Conservation (phyloP, 2,113 vertebrate species). For the Sander lucioperca region DNA sequence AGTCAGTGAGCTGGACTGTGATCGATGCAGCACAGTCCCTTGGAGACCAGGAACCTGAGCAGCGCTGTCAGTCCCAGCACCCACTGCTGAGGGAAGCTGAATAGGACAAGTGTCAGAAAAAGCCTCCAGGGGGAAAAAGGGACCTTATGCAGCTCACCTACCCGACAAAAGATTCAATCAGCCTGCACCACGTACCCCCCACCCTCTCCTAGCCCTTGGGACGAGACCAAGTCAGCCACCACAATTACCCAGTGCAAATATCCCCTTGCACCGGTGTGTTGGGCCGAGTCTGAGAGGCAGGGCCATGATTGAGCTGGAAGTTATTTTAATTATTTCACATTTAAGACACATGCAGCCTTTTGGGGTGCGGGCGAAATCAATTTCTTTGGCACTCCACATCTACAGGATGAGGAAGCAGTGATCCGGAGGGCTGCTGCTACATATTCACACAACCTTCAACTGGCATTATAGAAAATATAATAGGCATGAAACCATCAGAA, state of each 20-base stretch:
- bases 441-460: slow-evolving; percentile 62
- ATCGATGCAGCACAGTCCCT: slow-evolving; percentile 89
- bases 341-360: slow-evolving; percentile 67
- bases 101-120: slow-evolving; percentile 89
- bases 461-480: slow-evolving; percentile 45
- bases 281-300: slow-evolving; percentile 51
- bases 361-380: slow-evolving; percentile 74
- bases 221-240: slow-evolving; percentile 80
- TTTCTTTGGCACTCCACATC: slow-evolving; percentile 60
- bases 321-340: slow-evolving; percentile 82
- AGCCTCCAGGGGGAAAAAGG: slow-evolving; percentile 86
- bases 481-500: slow-evolving; percentile 56
- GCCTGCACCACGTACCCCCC: slow-evolving; percentile 77
- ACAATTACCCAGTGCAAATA: slow-evolving; percentile 94
- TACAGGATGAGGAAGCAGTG: slow-evolving; percentile 27
- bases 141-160: slow-evolving; percentile 89
- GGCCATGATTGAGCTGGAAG: slow-evolving; percentile 72
- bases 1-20: slow-evolving; percentile 87
- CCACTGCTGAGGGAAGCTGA: slow-evolving; percentile 85
- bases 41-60: slow-evolving; percentile 87
- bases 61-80: slow-evolving; percentile 90
- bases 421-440: slow-evolving; percentile 49
- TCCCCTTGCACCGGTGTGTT: slow-evolving; percentile 77
- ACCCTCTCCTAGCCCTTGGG: slow-evolving; percentile 79
- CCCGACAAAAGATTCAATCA: slow-evolving; percentile 96